Base-by-base conservation (phyloP, 2,888 invertebrate genomes). In the Epirrhoe tristata region DNA sequence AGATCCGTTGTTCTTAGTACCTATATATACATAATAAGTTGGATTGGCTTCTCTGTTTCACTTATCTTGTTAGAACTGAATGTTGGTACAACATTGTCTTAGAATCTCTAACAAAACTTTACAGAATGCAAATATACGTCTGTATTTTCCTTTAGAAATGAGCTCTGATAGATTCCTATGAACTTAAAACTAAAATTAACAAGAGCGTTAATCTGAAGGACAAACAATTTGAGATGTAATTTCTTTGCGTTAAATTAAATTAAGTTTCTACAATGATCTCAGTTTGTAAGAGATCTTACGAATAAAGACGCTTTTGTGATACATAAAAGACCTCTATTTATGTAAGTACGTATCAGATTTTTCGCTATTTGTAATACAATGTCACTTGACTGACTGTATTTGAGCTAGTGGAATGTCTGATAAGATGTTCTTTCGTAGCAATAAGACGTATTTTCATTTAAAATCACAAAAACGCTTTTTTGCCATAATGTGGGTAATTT, bases 221-320 rank as follows among this genome's bases (percentile, higher is more conserved):
- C n/a, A n/a, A n/a, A n/a, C 57, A 61, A 54, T 60, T 56, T 52
- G 65, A 60, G n/a, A n/a, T n/a, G n/a, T n/a, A 32, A 60, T 60
- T 61, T 54, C 54, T 61, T 54, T 36, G 57, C 32, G 48, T 39
- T 34, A 58, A 61, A 62, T 66, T 66, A 57, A 66, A 57, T 54
- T 58, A 36, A 48, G 53, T 39, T 39, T 14, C 12, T 24, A 17
- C 14, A 52, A 16, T 50, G 50, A 64, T 54, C 52, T 57, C 56
- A 32, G 46, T 34, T 7, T 12, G 12, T 61, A 32, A 53, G 36
- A 51, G 39, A 46, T 48, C 34, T 34, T 58, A 24, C 34, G n/a
- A 54, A 43, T n/a, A n/a, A n/a, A n/a, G 31, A 32, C 8, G 31
- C 46, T 48, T 46, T 57, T 57, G 32, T 57, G 14, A n/a, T 46